Evolutionary conservation across 2,797 vertebrate genomes (phyloP).

Genomic region (Trachurus trachurus): DNA sequence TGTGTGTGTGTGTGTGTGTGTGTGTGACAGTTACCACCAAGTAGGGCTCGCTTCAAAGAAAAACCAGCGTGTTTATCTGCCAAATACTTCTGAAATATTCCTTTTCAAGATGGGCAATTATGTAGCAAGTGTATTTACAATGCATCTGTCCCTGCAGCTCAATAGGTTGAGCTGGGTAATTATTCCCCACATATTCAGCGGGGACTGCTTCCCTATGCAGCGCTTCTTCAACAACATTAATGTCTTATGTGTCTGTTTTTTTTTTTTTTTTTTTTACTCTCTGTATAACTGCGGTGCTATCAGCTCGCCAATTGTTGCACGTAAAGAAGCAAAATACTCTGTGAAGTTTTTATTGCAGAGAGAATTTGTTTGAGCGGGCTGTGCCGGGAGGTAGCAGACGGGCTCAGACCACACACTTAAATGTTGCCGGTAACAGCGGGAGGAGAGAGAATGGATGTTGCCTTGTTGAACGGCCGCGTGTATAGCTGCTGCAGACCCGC

Average conservation of each 20-base stretch:
- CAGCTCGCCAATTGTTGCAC: constrained; percentile 12
- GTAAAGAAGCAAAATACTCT: constrained; percentile 16
- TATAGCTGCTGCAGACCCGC: constrained; percentile 23
- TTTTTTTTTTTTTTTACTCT: too few relatives aligned
- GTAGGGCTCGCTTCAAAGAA: constrained; percentile 42
- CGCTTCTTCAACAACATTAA: constrained; percentile 6
- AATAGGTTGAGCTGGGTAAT: constrained; percentile 29
- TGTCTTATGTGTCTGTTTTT: background rate
- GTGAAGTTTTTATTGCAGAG: constrained; percentile 37
- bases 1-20: constrained; percentile 31
- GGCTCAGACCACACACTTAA: constrained; percentile 38
- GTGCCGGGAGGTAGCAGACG: constrained; percentile 25
- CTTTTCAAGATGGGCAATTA: constrained; percentile 45
- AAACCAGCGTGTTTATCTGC: constrained; percentile 51
- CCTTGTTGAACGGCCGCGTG: constrained; percentile 22
- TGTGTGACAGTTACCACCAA: constrained; percentile 41
- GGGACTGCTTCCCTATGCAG: background rate
- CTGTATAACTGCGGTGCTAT: background rate
- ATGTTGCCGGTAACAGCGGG: constrained; percentile 41
- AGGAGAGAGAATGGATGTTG: constrained; percentile 45
- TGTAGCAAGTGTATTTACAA: constrained; percentile 47
- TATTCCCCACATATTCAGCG: constrained; percentile 30
- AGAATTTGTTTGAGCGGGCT: constrained; percentile 36
- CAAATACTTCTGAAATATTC: constrained; percentile 51
- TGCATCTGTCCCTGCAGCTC: constrained; percentile 35